These are phyloP conservation scores for Myrmecophaga tridactyla DNA, from an alignment of 2,113 vertebrate genomes.

Conservation along the genomic window DNA sequence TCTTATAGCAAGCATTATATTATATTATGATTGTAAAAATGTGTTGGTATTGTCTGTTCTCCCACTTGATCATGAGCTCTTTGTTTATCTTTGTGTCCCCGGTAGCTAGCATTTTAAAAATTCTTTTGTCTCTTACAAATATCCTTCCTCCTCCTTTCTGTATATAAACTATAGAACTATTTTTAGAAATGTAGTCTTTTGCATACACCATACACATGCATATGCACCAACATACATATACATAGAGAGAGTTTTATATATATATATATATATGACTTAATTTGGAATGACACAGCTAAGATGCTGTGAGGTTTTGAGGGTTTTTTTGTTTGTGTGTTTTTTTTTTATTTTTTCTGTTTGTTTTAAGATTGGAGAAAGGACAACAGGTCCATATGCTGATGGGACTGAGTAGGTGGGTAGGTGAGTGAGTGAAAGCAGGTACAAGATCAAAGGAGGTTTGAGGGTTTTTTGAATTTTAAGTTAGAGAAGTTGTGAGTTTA, in stretches of 20 bases:
- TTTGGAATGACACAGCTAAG: not conserved
- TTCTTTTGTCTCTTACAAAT: not conserved
- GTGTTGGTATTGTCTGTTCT: not conserved
- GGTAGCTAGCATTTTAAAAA: not conserved
- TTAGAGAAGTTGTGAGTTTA: not conserved
- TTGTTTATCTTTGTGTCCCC: not conserved
- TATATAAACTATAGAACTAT: not conserved
- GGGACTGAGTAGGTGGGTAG: too few relatives aligned
- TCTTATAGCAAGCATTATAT: not conserved
- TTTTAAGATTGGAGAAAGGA: too few relatives aligned
- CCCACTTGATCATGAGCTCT: not conserved
- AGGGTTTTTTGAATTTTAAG: not conserved
- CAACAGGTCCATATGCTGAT: too few relatives aligned
- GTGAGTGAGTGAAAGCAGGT: too few relatives aligned
- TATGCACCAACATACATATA: too few relatives aligned
- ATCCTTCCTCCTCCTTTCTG: not conserved
- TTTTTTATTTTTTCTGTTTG: too few relatives aligned
- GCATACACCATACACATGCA: too few relatives aligned
- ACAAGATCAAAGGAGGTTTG: too few relatives aligned
- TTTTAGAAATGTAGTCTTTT: not conserved
- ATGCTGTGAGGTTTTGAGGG: not conserved
- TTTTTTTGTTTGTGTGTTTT: too few relatives aligned
- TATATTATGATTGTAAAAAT: not conserved
- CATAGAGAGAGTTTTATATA: not conserved
- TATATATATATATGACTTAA: not conserved